Evolutionary conservation across 2,113 vertebrate species (phyloP), one percentile per base, ranked within the genome.

Genomic region (Oxyura jamaicensis): DNA sequence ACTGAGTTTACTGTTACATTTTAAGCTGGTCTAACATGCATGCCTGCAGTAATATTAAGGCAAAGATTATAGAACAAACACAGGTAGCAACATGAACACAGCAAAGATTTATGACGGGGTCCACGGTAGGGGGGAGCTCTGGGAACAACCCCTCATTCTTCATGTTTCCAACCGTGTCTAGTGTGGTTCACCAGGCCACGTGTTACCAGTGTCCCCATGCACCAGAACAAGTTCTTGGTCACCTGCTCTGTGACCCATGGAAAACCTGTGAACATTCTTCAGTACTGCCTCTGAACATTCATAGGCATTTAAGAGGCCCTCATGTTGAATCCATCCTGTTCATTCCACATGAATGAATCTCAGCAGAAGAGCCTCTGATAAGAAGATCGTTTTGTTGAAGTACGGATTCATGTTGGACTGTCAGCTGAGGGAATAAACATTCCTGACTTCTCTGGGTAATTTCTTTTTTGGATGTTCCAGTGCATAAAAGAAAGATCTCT

Each of bases 221-320:
- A 81, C 48, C 58, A 39, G 36, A 53, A 48, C 59, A 48, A 63
- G 68, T 15, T 31, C 56, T 31, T 42, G 1, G 66, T 22, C 76
- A 56, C 39, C 68, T 78, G 76, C 53, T 44, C 78, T 71, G 11
- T 0, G 0, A 62, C 23, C 56, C 78, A 42, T 23, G 65, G 56
- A 84, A 78, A 74, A 66, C 63, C 55, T 65, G 28, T 10, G 74
- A 72, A 75, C 55, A n/a, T 86, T 89, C 91, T 69, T 83, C 75
- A 44, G 71, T 17, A 68, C 26, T 87, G 21, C 48, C 48, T 50
- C 22, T 50, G 22, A 50, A 50, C 48, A 50, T 50, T 50, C 62
- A 87, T 56, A 87, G 52, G 8, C 39, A 92, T 83, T 83, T 67
- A 58, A 78, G 39, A 86, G 84, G 36, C 71, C 53, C 71, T 91